Evolutionary conservation across 2,113 vertebrate genomes (phyloP).

Genomic region (Strix uralensis): DNA sequence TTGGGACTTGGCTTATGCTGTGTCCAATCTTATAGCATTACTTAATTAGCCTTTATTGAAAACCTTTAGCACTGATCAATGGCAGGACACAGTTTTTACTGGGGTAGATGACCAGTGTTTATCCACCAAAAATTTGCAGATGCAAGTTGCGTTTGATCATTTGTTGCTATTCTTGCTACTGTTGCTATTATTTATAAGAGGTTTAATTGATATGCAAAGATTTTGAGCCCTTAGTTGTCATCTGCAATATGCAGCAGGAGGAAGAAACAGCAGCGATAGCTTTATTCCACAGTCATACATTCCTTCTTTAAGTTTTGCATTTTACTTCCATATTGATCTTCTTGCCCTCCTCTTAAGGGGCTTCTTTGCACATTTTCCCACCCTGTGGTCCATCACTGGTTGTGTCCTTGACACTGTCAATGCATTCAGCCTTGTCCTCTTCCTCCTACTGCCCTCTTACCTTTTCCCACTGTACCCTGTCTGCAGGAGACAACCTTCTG

Average conservation of each 20-base stretch:
- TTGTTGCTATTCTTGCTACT: background rate
- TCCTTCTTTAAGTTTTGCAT: background rate
- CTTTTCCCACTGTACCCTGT: background rate
- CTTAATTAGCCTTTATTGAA: conserved; percentile 54
- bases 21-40: conserved; percentile 20
- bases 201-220: background rate
- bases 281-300: background rate
- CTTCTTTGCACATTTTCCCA: background rate
- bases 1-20: conserved; percentile 45
- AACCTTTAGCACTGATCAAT: conserved; percentile 11
- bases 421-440: background rate
- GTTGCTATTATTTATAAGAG: background rate
- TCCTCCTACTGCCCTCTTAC: background rate
- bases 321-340: background rate
- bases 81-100: background rate
- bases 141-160: background rate
- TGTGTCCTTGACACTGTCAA: background rate
- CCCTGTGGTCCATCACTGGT: accelerated
- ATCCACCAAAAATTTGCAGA: conserved; percentile 11
- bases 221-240: background rate
- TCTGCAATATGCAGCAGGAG: background rate
- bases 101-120: background rate
- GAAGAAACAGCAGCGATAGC: background rate
- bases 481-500: background rate
- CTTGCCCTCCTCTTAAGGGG: background rate